A percentile compares a stretch with the other conserved stretches of the same genome.
These are phyloP conservation scores for Drosophila lacicola DNA, from an alignment of 2,888 invertebrate genomes.

Conservation along the genomic window DNA sequence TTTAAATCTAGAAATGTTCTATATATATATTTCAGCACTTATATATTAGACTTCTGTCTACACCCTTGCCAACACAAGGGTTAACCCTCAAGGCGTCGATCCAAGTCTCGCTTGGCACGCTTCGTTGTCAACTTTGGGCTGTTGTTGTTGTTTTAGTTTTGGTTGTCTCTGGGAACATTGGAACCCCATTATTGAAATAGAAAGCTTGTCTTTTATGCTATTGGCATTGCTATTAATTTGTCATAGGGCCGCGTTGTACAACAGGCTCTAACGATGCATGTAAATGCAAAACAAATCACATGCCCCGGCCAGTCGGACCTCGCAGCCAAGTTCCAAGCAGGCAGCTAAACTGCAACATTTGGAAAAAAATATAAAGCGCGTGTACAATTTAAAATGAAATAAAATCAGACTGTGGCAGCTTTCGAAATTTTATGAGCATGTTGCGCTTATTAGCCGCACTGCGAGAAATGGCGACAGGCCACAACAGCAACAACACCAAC, in stretches of 20 bases:
- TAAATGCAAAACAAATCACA: constrained; percentile 61
- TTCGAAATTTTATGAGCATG: constrained; percentile 80
- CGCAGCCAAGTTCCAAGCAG: neutral
- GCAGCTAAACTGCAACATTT: constrained; percentile 24
- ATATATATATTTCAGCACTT: no score
- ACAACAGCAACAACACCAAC: constrained; percentile 53
- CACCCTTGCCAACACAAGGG: constrained; percentile 29
- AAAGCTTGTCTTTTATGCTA: constrained; percentile 64
- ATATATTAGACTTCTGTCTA: neutral
- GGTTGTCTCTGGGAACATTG: constrained; percentile 29
- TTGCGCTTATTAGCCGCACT: constrained; percentile 73
- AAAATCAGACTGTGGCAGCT: constrained; percentile 70
- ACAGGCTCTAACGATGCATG: constrained; percentile 73
- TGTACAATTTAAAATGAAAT: constrained; percentile 72
- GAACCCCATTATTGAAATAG: constrained; percentile 62
- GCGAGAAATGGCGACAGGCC: constrained; percentile 81
- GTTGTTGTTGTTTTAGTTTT: constrained; percentile 20
- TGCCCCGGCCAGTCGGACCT: neutral
- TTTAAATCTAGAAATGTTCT: no score
- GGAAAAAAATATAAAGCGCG: constrained; percentile 52
- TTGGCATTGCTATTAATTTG: constrained; percentile 67
- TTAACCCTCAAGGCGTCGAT: constrained; percentile 40
- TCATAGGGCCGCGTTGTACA: constrained; percentile 61
- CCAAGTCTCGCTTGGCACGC: constrained; percentile 47
- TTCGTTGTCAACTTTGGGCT: constrained; percentile 30